phyloP scores from a whole-genome alignment of 2,113 vertebrate genomes.

The Saccopteryx leptura region DNA sequence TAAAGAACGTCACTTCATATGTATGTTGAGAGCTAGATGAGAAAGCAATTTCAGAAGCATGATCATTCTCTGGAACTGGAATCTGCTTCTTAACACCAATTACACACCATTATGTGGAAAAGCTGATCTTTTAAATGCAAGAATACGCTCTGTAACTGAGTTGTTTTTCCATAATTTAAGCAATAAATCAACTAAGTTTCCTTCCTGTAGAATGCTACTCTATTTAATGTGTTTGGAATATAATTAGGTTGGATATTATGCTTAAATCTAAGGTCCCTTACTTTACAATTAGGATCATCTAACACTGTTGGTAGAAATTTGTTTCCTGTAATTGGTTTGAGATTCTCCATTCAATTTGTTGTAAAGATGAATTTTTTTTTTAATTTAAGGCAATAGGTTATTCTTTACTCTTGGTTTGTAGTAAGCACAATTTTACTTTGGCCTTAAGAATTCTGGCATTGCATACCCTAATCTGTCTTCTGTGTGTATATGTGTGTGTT shows the following conservation, averaged over 20 bases:
- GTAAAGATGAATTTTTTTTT: conserved; percentile 78
- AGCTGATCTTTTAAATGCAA: conserved; percentile 53
- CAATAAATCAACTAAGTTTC: conserved; percentile 72
- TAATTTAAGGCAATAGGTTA: conserved; percentile 80
- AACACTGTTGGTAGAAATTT: conserved; percentile 68
- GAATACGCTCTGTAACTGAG: conserved; percentile 45
- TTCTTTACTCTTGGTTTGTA: conserved; percentile 82
- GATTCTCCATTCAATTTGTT: conserved; percentile 83
- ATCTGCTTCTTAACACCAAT: conserved; percentile 71
- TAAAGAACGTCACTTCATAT: background rate
- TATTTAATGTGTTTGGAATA: conserved; percentile 74
- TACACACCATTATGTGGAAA: conserved; percentile 71
- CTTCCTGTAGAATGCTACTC: conserved; percentile 65
- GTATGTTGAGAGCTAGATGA: background rate
- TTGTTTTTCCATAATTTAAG: conserved; percentile 78
- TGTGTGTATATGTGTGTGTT: background rate
- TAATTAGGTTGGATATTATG: conserved; percentile 77
- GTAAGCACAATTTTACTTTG: conserved; percentile 88
- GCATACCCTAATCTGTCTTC: background rate
- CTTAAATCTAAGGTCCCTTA: conserved; percentile 82
- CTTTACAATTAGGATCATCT: conserved; percentile 83
- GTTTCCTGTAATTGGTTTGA: conserved; percentile 81
- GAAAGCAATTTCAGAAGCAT: background rate
- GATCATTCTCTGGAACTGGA: conserved; percentile 10
- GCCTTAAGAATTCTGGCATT: conserved; percentile 61